Evolutionary conservation across 2,888 invertebrate species (phyloP), one percentile per base, ranked within the genome.

Genomic region (Drosophila histrio): DNA sequence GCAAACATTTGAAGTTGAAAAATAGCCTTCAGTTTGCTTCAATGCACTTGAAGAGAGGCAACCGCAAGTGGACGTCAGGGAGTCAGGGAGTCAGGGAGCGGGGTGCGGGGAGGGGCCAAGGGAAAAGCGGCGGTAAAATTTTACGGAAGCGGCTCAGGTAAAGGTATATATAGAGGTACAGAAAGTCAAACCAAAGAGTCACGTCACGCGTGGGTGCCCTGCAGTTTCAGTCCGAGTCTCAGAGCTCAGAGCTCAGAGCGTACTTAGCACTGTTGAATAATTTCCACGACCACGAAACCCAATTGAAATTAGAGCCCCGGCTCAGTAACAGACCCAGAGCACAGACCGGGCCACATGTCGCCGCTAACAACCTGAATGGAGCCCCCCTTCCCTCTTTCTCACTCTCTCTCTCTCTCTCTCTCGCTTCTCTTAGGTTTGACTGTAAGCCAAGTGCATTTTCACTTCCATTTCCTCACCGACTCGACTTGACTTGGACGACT

Each of bases 1-100:
- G 88, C 87, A 85, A 89, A 86, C 88, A 88, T 89, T 84, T 81
- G 79, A 83, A 83, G 89, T 87, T 90, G 88, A 89, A 90, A 89
- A 89, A 89, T 90, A 89, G 85, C 88, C 89, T 87, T 86, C 79
- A 89, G 85, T 72, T 87, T 87, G 80, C 77, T 80, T 87, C 84
- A 89, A 89, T 86, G 85, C 89, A 84, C 87, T 86, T 86, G 86
- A 89, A 76, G 86, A 87, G 77, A 58, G 67, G 54, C 78, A 68
- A 87, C 87, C 80, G 87, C 87, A 83, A 72, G 49, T 57, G 56
- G 65, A 54, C 64, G 49, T 19, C 56, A 47, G n/a, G n/a, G n/a
- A n/a, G 53, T 21, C 44, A 39, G 43, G 32, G 24, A 9, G 50
- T 9, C n/a, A 32, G 36, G 49, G 53, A 39, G 41, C 17, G 9